Percentiles rank a stretch among this genome's conserved stretches.
Evolutionary conservation across 2,888 invertebrate genomes (phyloP).

Genomic region (Cephus sareptanus): DNA sequence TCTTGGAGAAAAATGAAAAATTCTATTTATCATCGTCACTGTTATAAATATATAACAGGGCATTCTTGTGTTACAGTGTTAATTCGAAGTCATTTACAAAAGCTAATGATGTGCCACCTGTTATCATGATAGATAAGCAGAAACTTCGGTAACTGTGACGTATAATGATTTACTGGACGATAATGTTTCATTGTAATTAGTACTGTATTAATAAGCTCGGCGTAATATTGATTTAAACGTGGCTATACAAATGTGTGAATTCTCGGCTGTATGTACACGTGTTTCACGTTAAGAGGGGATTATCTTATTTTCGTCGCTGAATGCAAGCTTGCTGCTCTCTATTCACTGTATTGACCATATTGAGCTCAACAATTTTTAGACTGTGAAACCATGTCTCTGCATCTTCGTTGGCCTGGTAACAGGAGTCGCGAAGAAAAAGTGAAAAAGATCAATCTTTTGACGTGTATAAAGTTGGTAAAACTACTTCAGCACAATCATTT

Average conservation of each 20-base stretch:
- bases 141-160: neutral
- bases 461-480: too few species aligned
- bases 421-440: neutral
- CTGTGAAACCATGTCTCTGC: neutral
- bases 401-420: neutral
- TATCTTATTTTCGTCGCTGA: neutral
- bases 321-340: neutral
- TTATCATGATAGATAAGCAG: neutral
- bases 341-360: neutral
- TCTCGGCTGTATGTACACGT: neutral
- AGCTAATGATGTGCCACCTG: neutral
- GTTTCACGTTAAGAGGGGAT: neutral
- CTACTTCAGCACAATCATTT: too few species aligned
- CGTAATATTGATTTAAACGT: neutral
- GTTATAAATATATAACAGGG: neutral
- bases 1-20: neutral
- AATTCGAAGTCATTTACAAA: neutral
- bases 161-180: neutral
- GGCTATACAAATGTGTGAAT: neutral
- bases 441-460: neutral
- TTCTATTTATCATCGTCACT: neutral
- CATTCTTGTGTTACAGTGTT: neutral
- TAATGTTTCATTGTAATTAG: neutral
- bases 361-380: neutral
- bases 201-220: neutral